Percentiles rank a stretch among this genome's conserved stretches.
These are phyloP conservation scores for Caenorhabditis tropicalis DNA, from an alignment of 1,140 invertebrate genomes.

Conservation along the genomic window DNA sequence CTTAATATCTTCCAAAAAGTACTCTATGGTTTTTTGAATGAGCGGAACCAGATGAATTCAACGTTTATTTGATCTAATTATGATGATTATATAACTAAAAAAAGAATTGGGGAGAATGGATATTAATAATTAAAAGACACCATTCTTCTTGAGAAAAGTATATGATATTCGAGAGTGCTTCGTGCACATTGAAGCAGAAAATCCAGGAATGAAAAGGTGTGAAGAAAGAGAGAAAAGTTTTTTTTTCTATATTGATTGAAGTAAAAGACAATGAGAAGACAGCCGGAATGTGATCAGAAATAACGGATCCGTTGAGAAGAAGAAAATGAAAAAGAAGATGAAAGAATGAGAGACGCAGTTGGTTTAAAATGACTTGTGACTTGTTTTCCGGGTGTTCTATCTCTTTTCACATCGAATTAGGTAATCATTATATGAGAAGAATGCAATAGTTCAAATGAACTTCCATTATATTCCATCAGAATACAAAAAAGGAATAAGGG, in stretches of 20 bases:
- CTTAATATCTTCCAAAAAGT: too few species aligned
- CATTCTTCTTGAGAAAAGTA: too few species aligned
- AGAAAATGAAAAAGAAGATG: background rate
- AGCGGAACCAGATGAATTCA: background rate
- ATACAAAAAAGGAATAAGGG: too few species aligned
- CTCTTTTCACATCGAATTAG: background rate
- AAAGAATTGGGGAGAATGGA: background rate
- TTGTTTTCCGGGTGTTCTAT: background rate
- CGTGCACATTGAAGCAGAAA: background rate
- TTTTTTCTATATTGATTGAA: background rate
- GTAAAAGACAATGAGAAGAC: background rate
- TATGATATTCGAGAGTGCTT: too few species aligned
- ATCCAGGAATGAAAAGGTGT: background rate
- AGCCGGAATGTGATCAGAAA: constrained; percentile 10
- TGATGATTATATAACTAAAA: background rate
- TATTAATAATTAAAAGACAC: background rate
- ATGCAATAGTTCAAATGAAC: too few species aligned
- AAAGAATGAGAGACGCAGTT: background rate
- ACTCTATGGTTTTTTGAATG: background rate
- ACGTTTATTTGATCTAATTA: background rate
- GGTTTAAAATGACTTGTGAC: constrained; percentile 15
- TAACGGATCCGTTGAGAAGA: background rate
- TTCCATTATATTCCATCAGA: too few species aligned
- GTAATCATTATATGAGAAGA: background rate
- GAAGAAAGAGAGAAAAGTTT: background rate